Evolutionary conservation across 1,140 invertebrate species (phyloP), one percentile per base, ranked within the genome.

Genomic region (Kradibia gibbosae): DNA sequence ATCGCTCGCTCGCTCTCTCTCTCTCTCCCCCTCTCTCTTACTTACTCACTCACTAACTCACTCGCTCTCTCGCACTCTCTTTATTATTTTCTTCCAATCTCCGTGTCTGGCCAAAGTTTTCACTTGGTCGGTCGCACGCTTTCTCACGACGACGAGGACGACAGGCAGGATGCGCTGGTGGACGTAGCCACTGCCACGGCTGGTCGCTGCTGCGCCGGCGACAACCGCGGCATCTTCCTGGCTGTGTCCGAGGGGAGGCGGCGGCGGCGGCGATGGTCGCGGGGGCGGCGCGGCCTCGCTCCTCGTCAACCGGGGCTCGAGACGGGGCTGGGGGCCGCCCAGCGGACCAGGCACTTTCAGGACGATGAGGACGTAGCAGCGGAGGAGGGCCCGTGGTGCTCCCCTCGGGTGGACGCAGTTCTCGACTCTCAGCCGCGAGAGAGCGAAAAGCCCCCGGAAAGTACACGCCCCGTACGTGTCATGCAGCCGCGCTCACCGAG

Each of bases 391-490:
- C n/a, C 39, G 39, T 60, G 78, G 60, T 67, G 80, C 57, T n/a
- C n/a, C n/a, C n/a, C n/a, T n/a, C n/a, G n/a, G n/a, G n/a, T n/a
- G n/a, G n/a, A n/a, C n/a, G n/a, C n/a, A n/a, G n/a, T n/a, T n/a
- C 45, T 72, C 70, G 70, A 25, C 42, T 72, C 42, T 72, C 78
- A 82, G 70, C 70, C 74, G 83, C 81, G 84, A 84, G 50, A 78
- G 83, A 80, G 71, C 78, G 84, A 84, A 83, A 84, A 85, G 85
- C 84, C 86, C 83, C 85, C 88, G 88, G 85, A 87, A 85, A 86
- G 86, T 87, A 89, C 87, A 88, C 88, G 87, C 88, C 88, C 87
- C 84, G 85, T 85, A 86, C 86, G 85, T 86, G 86, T 87, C 86
- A 84, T 86, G 81, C 83, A 84, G 82, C 76, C 84, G 83, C 83